Conservation (phyloP, 2,888 invertebrate species). For the Hecatera dysodea region DNA sequence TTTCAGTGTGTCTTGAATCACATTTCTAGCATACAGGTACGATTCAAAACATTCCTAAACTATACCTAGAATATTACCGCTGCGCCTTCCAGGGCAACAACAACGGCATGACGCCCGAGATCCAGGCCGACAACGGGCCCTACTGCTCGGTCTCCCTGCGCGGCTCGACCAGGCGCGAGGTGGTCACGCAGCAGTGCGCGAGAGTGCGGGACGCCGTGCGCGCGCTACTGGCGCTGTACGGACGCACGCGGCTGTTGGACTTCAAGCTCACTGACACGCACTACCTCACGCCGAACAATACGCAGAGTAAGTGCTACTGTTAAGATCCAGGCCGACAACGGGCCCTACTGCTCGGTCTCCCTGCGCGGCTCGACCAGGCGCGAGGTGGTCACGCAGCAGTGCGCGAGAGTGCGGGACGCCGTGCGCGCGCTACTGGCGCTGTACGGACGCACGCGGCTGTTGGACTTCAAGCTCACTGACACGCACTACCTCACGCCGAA, state of each 20-base stretch:
- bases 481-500: conserved; percentile 90
- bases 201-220: conserved; percentile 95
- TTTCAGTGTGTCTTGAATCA: too few species aligned
- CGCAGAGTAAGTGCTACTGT: too few species aligned
- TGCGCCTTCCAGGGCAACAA: conserved; percentile 69
- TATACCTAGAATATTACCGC: not conserved
- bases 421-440: conserved; percentile 96
- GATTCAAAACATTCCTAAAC: not conserved
- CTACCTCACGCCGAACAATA: conserved; percentile 89
- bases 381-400: conserved; percentile 92
- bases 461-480: conserved; percentile 94
- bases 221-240: conserved; percentile 96
- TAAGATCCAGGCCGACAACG: too few species aligned
- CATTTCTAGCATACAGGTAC: too few species aligned
- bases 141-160: conserved; percentile 93
- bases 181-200: conserved; percentile 92
- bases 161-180: conserved; percentile 90
- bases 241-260: conserved; percentile 95
- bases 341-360: conserved; percentile 93
- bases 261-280: conserved; percentile 93
- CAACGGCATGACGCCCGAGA: conserved; percentile 90
- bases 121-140: conserved; percentile 92
- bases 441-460: conserved; percentile 95
- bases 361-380: conserved; percentile 90
- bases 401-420: conserved; percentile 94